Evolutionary conservation across 2,888 invertebrate species (phyloP).

Genomic region (Dromius quadrimaculatus): DNA sequence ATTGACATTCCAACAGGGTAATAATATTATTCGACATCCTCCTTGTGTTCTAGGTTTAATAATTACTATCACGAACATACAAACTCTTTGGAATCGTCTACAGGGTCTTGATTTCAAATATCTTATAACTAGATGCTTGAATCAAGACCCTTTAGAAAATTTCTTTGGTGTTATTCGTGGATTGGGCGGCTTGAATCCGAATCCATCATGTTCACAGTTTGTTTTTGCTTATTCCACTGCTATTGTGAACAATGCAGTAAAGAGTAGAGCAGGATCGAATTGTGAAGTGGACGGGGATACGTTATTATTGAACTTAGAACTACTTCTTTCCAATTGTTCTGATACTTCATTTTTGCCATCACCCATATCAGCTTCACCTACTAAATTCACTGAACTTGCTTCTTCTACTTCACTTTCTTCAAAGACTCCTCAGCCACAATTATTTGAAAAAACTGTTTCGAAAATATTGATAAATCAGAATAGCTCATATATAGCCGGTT

Average conservation of each 20-base stretch:
- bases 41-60: constrained; percentile 9
- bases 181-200: constrained; percentile 7
- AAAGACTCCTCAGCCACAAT: neutral
- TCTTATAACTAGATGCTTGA: constrained; percentile 11
- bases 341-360: neutral
- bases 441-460: neutral
- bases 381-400: neutral
- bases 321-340: neutral
- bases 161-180: constrained; percentile 10
- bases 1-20: neutral
- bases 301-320: neutral
- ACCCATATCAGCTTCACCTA: neutral
- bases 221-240: constrained; percentile 1
- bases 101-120: constrained; percentile 18
- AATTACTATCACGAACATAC: neutral
- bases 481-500: neutral
- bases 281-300: neutral
- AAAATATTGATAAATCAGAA: neutral
- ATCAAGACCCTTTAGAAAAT: constrained; percentile 22
- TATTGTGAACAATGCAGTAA: constrained; percentile 11
- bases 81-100: constrained; percentile 2
- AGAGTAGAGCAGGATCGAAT: constrained; percentile 1
- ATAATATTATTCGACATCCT: neutral
- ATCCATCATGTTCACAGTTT: constrained; percentile 16
- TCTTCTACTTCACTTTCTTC: neutral